Conservation (phyloP, 2,797 vertebrate genomes). For the Sebastes dallii region DNA sequence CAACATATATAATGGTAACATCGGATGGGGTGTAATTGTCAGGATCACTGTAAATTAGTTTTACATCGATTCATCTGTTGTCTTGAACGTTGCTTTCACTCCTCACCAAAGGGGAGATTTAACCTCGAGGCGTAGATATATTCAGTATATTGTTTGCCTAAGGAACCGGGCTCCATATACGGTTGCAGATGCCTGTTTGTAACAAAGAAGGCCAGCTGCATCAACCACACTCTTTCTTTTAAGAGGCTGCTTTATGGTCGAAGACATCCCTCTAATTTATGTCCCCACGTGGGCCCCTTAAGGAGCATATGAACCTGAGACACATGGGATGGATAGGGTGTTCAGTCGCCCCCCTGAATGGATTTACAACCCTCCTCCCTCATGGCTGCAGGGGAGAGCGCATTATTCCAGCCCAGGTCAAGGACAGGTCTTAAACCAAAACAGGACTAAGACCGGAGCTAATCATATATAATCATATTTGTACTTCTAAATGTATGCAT, state of each 20-base stretch:
- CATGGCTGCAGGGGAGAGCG: constrained; percentile 28
- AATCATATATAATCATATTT: not conserved
- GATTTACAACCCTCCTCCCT: constrained; percentile 58
- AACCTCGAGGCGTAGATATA: constrained; percentile 5
- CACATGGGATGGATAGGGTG: constrained; percentile 49
- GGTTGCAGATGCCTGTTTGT: constrained; percentile 56
- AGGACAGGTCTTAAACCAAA: constrained; percentile 22
- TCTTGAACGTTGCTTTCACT: not conserved
- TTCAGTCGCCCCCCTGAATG: constrained; percentile 27
- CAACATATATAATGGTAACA: constrained; percentile 10
- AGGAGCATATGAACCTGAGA: constrained; percentile 69
- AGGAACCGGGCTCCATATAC: constrained; percentile 56
- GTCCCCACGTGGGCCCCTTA: constrained; percentile 63
- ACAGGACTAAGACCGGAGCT: not conserved
- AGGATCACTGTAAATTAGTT: constrained; percentile 44
- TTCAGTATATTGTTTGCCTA: constrained; percentile 27
- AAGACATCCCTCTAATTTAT: constrained; percentile 78
- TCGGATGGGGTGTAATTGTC: not conserved
- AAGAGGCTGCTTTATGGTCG: constrained; percentile 71
- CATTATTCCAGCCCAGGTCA: constrained; percentile 46
- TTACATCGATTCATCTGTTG: constrained; percentile 40
- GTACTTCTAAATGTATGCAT: not conserved
- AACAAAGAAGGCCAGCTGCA: constrained; percentile 66
- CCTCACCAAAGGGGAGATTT: not conserved
- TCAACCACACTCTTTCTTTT: constrained; percentile 61